Base-by-base conservation (phyloP, 1,140 invertebrate species). In the Calosoma granatense region DNA sequence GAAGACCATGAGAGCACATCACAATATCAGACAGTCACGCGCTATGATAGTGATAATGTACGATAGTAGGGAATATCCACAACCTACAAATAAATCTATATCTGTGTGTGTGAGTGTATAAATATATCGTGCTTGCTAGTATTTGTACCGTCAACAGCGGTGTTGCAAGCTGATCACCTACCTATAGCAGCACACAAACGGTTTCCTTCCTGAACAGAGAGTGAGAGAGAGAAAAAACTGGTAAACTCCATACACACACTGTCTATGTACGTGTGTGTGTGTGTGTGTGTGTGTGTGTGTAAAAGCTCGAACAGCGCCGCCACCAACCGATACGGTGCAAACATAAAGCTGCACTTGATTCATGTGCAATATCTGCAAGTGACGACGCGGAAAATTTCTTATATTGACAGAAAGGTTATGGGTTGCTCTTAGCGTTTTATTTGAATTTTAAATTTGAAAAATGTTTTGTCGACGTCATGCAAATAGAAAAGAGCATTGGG, bases 381-480 rank as follows among this genome's bases (percentile, higher is more conserved):
- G 41, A 47, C 41, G 41, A 47, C 41, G 41, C 17, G 41, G 41
- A 47, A 47, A 47, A 47, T 47, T 47, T 17, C 41, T 47, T 47
- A 47, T 47, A 47, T 47, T 47, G 41, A 47, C 41, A 47, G 41
- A 47, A 17, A 47, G 41, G 41, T 47, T 47, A 47, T 47, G 15
- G 41, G 41, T 47, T 47, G 41, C 41, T 47, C 17, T 47, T 47
- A 47, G 41, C 9, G 17, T 47, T 47, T 47, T 47, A 47, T 47
- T 47, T 47, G 41, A 47, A 47, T 12, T 47, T 47, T 47, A 47
- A 47, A 47, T 47, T 47, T 47, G 41, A 47, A 47, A 47, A 47
- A 47, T 47, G 41, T 47, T 47, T 47, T 47, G 41, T 47, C 17
- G 41, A 12, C 41, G 3, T 17, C 6, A 47, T 47, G 41, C 41